Evolutionary conservation across 2,113 vertebrate species (phyloP), one percentile per base, ranked within the genome.

Genomic region (Seriola aureovittata): DNA sequence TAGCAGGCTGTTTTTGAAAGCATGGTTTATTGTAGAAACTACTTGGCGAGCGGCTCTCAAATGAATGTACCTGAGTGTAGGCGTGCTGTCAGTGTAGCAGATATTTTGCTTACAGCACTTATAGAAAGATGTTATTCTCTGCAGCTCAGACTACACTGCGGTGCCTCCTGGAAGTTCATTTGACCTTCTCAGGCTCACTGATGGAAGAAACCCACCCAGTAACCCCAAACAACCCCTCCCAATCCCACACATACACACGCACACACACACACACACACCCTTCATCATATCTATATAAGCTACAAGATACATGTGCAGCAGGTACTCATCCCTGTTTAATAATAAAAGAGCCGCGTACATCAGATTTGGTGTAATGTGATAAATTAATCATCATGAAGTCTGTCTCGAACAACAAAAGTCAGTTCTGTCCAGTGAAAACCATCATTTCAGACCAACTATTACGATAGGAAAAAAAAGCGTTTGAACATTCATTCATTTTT

Each of bases 351-450:
- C 34, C 36, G 13, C 44, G 54, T 25, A 55, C 29, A 62, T 68
- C 44, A 44, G 12, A 54, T 48, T 46, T 50, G 19, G 10, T 50
- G 38, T 70, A 64, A 57, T 5, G 0, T 44, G 5, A 71, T 59
- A 34, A 50, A 78, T 78, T 6, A 34, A 60, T 67, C 8, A 67
- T 68, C 17, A 52, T 23, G n/a, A 34, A 32, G 52, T 36, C 34
- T 36, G 34, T 36, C 34, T 36, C 34, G 4, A 36, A 36, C 34
- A 36, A 36, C 3, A 36, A 36, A 36, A 36, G 4, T 3, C 34
- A 36, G 4, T 36, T 36, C 34, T 36, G 34, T 36, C 34, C 34
- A 36, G 34, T 36, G 34, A 36, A 36, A 36, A 36, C 4, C 34
- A 36, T 36, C 6, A 36, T 36, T 36, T 36, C 34, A 36, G 34